These are phyloP conservation scores for Amblyjoppa fuscipennis DNA, from an alignment of 2,888 invertebrate species.

Conservation along the genomic window DNA sequence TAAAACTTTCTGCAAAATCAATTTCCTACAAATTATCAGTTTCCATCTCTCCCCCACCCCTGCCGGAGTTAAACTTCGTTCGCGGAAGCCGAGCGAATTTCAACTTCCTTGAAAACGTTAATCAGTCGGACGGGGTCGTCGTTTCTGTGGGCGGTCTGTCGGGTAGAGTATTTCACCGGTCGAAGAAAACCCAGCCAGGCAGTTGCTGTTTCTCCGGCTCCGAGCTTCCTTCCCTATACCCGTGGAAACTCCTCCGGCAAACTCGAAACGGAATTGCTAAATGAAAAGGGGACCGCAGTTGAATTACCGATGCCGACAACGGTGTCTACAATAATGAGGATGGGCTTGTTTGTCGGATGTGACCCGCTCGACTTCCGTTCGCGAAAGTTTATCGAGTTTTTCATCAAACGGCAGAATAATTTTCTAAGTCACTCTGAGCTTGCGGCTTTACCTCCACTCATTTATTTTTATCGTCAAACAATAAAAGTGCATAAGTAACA, in stretches of 20 bases:
- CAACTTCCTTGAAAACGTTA: slow-evolving; percentile 55
- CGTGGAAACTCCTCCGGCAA: slow-evolving; percentile 26
- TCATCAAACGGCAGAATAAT: slow-evolving; percentile 6
- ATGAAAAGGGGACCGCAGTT: slow-evolving; percentile 47
- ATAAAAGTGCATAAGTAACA: background rate
- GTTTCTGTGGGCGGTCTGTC: slow-evolving; percentile 15
- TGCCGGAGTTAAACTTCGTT: slow-evolving; percentile 1
- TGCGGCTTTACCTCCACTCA: background rate
- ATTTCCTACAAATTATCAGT: background rate
- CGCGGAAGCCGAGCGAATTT: slow-evolving; percentile 36
- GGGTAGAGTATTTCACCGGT: slow-evolving; percentile 6
- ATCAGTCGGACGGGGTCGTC: slow-evolving; percentile 21
- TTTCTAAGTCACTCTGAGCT: background rate
- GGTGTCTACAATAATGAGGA: slow-evolving; percentile 33
- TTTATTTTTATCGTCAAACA: background rate
- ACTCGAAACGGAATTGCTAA: slow-evolving; percentile 50
- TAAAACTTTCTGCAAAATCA: background rate
- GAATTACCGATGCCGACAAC: slow-evolving; percentile 47
- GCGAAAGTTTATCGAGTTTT: slow-evolving; percentile 31
- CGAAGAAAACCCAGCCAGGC: slow-evolving; percentile 34
- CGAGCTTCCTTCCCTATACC: background rate
- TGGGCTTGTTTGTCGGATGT: slow-evolving; percentile 49
- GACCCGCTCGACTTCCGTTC: background rate
- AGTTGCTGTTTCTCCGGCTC: slow-evolving; percentile 17
- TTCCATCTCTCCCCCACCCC: background rate